phyloP scores from a whole-genome alignment of 2,888 invertebrate species.

The Megaustenia siamemsis region DNA sequence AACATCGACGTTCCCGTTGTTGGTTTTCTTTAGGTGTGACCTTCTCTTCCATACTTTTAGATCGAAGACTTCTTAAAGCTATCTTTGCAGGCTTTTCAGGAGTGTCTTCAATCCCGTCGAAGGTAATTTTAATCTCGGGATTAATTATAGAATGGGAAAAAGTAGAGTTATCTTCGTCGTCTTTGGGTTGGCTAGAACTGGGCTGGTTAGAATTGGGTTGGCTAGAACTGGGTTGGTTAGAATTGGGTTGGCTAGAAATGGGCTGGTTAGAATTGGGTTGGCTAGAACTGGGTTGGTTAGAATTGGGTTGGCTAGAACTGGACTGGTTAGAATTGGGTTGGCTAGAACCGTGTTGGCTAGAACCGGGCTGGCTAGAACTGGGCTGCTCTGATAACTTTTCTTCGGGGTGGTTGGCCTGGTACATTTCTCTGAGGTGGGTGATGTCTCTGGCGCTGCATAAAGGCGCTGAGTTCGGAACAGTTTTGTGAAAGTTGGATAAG shows the following conservation, averaged over 20 bases:
- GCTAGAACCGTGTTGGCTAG: neutral
- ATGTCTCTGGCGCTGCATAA: constrained; percentile 53
- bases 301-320: neutral
- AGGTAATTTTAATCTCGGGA: neutral
- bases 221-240: neutral
- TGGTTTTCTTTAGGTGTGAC: neutral
- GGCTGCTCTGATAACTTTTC: neutral
- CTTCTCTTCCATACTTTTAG: constrained; percentile 28
- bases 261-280: neutral
- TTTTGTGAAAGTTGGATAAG: constrained; percentile 53
- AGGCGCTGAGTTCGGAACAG: constrained; percentile 38
- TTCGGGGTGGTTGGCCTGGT: neutral
- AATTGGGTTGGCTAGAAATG: neutral
- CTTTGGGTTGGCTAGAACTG: neutral
- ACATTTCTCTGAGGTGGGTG: constrained; percentile 33
- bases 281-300: neutral
- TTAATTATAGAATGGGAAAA: neutral
- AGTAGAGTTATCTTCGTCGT: neutral
- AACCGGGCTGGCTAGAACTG: neutral
- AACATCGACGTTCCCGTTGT: constrained; percentile 23
- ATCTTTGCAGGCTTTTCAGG: neutral
- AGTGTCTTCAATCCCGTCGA: neutral
- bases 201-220: neutral
- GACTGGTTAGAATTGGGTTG: neutral
- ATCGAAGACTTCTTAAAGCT: neutral